Conservation (phyloP, 2,797 vertebrate genomes). For the Ctenopoma multispine region DNA sequence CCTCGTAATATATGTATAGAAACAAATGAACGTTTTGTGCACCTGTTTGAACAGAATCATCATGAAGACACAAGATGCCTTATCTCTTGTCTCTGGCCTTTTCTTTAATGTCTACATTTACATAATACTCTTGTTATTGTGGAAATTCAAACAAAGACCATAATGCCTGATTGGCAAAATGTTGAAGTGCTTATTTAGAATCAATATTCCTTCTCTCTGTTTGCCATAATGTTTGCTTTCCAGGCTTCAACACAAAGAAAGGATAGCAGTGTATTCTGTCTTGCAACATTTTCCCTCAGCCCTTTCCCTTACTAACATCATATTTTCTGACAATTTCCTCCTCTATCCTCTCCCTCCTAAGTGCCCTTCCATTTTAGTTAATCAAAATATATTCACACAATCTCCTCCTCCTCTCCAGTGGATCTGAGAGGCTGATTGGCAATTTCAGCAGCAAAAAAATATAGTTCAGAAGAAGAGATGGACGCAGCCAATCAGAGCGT, state of each 20-base stretch:
- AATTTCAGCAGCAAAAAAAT: slow-evolving; percentile 76
- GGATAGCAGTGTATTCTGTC: slow-evolving; percentile 21
- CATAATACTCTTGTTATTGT: slow-evolving; percentile 4
- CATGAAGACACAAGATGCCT: neutral
- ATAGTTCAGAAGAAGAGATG: slow-evolving; percentile 70
- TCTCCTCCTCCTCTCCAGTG: slow-evolving; percentile 71
- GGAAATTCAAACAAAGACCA: slow-evolving; percentile 6
- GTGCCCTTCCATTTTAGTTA: slow-evolving; percentile 80
- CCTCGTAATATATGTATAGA: too few species aligned
- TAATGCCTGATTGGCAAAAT: slow-evolving; percentile 2
- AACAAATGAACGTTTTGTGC: neutral
- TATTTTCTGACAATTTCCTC: slow-evolving; percentile 55
- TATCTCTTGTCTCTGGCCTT: neutral
- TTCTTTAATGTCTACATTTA: neutral
- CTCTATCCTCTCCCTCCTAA: slow-evolving; percentile 61
- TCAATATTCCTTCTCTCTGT: slow-evolving; percentile 28
- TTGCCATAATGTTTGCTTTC: slow-evolving; percentile 35
- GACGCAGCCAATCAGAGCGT: slow-evolving; percentile 72
- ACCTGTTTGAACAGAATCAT: neutral
- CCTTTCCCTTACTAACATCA: slow-evolving; percentile 44
- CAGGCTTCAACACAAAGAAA: slow-evolving; percentile 27
- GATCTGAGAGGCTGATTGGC: slow-evolving; percentile 83
- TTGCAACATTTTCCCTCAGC: slow-evolving; percentile 59
- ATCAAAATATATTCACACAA: slow-evolving; percentile 85
- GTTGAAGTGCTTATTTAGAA: slow-evolving; percentile 12